Percentiles rank a stretch among this genome's conserved stretches.
These are phyloP conservation scores for Machimus atricapillus DNA, from an alignment of 2,888 invertebrate species.

Conservation along the genomic window DNA sequence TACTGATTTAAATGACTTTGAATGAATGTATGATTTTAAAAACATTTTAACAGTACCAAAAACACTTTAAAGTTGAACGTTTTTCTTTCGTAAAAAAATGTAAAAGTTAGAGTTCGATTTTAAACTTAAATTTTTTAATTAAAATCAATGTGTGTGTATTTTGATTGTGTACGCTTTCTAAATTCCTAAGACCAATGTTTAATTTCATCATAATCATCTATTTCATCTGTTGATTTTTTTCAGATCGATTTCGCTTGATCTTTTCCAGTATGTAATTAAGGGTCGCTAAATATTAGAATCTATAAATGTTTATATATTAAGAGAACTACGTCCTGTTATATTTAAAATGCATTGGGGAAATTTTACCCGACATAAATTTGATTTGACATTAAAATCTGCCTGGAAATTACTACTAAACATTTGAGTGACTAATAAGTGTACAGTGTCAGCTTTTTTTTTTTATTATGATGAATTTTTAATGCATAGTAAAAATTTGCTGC, in stretches of 20 bases:
- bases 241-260: constrained; percentile 35
- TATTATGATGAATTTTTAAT: neutral
- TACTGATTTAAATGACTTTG: no score
- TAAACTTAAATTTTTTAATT: no score
- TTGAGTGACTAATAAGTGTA: constrained; percentile 4
- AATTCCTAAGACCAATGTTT: no score
- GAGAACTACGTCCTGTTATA: constrained; percentile 35
- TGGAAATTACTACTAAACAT: constrained; percentile 3
- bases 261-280: constrained; percentile 5
- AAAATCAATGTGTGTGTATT: no score
- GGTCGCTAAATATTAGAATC: constrained; percentile 8
- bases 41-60: no score
- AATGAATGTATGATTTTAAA: no score
- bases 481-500: neutral
- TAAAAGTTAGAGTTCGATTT: no score
- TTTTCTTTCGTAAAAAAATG: no score
- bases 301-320: constrained; percentile 31
- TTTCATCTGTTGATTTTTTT: neutral
- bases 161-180: no score
- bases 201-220: neutral
- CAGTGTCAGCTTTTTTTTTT: neutral
- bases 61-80: no score
- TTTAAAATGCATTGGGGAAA: neutral
- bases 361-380: neutral
- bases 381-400: neutral